Conservation (phyloP, 1,140 invertebrate genomes). For the Rhagoletis pomonella region DNA sequence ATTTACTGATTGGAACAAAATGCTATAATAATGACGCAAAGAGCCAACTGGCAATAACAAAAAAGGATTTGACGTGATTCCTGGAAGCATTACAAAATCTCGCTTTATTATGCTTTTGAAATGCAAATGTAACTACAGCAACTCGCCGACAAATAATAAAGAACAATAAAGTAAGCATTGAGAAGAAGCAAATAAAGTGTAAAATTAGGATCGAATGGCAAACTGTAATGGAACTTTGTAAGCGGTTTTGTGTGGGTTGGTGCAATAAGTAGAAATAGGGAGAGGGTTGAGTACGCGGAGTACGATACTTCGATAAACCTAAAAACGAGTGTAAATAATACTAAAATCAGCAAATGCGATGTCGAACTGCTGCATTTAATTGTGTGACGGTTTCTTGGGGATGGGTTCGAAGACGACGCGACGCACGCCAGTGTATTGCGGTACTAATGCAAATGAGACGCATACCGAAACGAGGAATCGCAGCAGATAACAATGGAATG, state of each 20-base stretch:
- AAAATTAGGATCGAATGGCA: not conserved
- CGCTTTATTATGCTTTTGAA: not conserved
- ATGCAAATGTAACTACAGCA: conserved; percentile 38
- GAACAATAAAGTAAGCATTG: not conserved
- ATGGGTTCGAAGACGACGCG: not conserved
- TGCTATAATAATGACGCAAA: not conserved
- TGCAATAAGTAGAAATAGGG: too few relatives aligned
- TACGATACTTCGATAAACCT: not conserved
- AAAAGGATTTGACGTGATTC: conserved; percentile 18
- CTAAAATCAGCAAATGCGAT: not conserved
- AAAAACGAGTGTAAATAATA: not conserved
- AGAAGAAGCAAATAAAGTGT: not conserved
- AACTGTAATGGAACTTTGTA: not conserved
- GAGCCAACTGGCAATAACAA: not conserved
- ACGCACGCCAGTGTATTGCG: not conserved
- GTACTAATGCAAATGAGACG: not conserved
- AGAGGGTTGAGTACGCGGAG: not conserved
- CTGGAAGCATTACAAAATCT: not conserved
- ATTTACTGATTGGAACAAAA: not conserved
- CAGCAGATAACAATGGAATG: not conserved
- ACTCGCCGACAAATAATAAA: conserved; percentile 10
- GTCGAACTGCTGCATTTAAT: not conserved
- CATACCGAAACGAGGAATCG: not conserved
- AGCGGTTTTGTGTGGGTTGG: too few relatives aligned
- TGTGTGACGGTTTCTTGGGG: not conserved